Percentiles rank a stretch among this genome's conserved stretches.
These are phyloP conservation scores for Brachionus rubens DNA, from an alignment of 1,140 invertebrate genomes.

Conservation along the genomic window DNA sequence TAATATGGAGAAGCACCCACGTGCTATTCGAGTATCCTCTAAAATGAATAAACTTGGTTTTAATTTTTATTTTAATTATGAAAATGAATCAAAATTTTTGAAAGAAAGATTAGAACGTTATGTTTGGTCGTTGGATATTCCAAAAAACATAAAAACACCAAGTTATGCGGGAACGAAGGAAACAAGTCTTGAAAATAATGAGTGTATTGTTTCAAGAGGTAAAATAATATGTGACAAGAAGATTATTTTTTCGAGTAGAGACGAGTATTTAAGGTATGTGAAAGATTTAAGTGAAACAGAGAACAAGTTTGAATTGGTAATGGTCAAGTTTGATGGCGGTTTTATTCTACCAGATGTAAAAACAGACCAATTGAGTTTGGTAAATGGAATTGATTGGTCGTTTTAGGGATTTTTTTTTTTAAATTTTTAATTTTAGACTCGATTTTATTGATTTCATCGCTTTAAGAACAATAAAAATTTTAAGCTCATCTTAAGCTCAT, in stretches of 20 bases:
- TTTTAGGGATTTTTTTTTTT: too few relatives aligned
- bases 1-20: background rate
- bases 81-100: slow-evolving; percentile 1
- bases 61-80: slow-evolving; percentile 33
- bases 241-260: background rate
- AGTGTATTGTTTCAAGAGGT: background rate
- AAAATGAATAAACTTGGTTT: slow-evolving; percentile 32
- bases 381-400: background rate
- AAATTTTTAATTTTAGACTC: too few relatives aligned
- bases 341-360: background rate
- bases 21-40: background rate
- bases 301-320: background rate
- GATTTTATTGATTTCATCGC: too few relatives aligned
- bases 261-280: background rate
- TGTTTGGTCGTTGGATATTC: slow-evolving; percentile 8
- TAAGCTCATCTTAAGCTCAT: too few relatives aligned
- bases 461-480: too few relatives aligned
- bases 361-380: background rate
- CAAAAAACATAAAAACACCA: background rate
- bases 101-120: slow-evolving; percentile 24
- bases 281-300: background rate
- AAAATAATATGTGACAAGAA: background rate
- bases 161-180: background rate
- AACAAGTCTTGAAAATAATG: background rate
- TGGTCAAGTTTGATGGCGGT: slow-evolving; percentile 6